Base-by-base conservation (phyloP, 2,888 invertebrate genomes). In the Drosophila prostipennis region DNA sequence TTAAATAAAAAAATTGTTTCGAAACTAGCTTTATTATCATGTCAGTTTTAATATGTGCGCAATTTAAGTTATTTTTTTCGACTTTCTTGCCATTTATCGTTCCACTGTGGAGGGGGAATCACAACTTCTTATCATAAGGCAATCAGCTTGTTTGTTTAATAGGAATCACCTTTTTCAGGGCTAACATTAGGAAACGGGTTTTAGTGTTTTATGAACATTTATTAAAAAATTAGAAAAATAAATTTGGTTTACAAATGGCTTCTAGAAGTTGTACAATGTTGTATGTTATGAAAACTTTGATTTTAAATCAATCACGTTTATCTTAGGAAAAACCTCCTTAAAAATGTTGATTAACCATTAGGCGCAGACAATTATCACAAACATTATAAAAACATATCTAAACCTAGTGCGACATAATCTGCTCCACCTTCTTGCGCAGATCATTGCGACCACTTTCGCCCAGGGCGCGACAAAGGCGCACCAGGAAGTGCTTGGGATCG, bases 381-480 rank as follows among this genome's bases (percentile, higher is more conserved):
- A 34, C 16, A 16, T 16, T 1, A 1, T 39, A 39, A 39, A 39
- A 14, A 39, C 14, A 14, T 8, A 14, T 3, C 7, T n/a, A 5
- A 36, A n/a, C 37, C 10, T 63, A 89, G 43, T 79, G 70, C 1
- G 76, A 65, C 77, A 90, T 76, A 8, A 89, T 85, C 10, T 83
- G 64, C 34, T 89, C 79, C 2, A 90, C 74, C 39, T 78, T 72
- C 10, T 78, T 78, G 5, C 87, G 82, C 6, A 91, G 69, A 60
- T 91, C 91, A 29, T 86, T 89, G 1, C 91, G 76, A 1, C 84
- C 82, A 34, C 87, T 80, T 2, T 74, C 73, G 13, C 86, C 82
- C 36, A 91, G 68, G 1, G 89, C 90, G 7, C 78, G 76, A 45
- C 84, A 88, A 4, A 91, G 76, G 2, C 70, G 57, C 2, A 75